Evolutionary conservation across 2,113 vertebrate species (phyloP), one percentile per base, ranked within the genome.

Genomic region (Marmota monax): DNA sequence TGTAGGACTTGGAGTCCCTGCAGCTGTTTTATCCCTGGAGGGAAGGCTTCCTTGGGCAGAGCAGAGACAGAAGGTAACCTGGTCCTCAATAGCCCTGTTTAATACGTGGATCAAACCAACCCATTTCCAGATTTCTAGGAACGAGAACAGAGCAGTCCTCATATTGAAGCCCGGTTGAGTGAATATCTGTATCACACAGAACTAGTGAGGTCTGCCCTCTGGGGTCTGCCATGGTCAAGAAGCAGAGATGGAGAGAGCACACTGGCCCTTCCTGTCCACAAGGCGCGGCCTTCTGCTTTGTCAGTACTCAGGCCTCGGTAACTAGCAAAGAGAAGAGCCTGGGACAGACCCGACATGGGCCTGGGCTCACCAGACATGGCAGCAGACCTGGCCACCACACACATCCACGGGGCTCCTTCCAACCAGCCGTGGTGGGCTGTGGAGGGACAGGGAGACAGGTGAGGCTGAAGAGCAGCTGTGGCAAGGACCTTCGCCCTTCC

Each of bases 271-370:
- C 67, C 69, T 7, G 1, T 29, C 56, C 78, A 5, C 23, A 16
- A 2, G 27, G 69, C 45, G 58, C 12, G 39, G 0, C 2, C 7
- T 0, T 39, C 45, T 42, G 18, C 14, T 29, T 11, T 10, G 16
- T 34, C 22, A 7, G 18, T 6, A 10, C 70, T 39, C 56, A 1
- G 2, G 61, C 45, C 4, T 10, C 8, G 12, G 42, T 13, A 48
- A 70, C 12, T 27, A 17, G 51, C 20, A 18, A 61, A 58, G 51
- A n/a, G 14, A 53, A 20, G 29, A 9, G 16, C 16, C 2, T 23
- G 48, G 16, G 17, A 23, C 58, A 61, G 58, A 61, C 58, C 58
- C 22, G 2, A 22, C 22, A 61, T 0, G 58, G 58, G 58, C 3
- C 61, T 63, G 23, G 23, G 22, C 20, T 63, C 39, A 34, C n/a